A percentile compares a stretch with the other conserved stretches of the same genome.
These are phyloP conservation scores for Zoanthus gigantus DNA, from an alignment of 92 coral and sea anemone species.

Conservation along the genomic window DNA sequence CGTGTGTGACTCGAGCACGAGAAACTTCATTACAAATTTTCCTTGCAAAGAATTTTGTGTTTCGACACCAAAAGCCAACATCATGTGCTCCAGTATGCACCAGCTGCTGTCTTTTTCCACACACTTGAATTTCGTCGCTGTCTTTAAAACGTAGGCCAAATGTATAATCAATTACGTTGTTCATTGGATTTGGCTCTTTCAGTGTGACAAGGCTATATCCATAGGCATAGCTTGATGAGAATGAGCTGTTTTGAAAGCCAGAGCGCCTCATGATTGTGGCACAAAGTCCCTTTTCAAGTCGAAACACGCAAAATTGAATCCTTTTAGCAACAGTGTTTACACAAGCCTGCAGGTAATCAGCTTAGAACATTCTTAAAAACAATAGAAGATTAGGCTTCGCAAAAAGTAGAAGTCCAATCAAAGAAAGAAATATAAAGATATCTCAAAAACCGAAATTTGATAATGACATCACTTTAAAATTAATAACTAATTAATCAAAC, in stretches of 20 bases:
- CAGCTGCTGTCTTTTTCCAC: constrained; percentile 2
- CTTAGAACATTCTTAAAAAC: not conserved
- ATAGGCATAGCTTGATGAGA: not conserved
- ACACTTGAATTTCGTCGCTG: constrained; percentile 1
- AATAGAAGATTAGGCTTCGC: not conserved
- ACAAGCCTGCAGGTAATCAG: not conserved
- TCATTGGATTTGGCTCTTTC: not conserved
- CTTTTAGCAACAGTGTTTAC: not conserved
- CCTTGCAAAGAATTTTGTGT: constrained; percentile 50
- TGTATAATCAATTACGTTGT: not conserved
- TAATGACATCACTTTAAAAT: not conserved
- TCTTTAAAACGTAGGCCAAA: constrained; percentile 11
- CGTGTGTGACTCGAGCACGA: constrained; percentile 53
- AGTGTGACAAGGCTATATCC: not conserved
- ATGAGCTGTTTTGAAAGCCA: not conserved
- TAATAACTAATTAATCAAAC: constrained; percentile 7
- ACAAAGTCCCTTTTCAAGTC: not conserved
- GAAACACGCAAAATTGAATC: not conserved
- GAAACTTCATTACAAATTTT: constrained; percentile 66
- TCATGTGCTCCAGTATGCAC: not conserved
- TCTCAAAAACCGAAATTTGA: too few relatives aligned
- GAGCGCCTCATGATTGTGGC: not conserved
- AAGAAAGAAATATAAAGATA: not conserved
- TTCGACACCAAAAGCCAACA: constrained; percentile 32
- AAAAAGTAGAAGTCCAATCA: not conserved